A percentile compares a stretch with the other conserved stretches of the same genome.
phyloP scores from a whole-genome alignment of 2,113 vertebrate genomes.

The Sciurus niger region DNA sequence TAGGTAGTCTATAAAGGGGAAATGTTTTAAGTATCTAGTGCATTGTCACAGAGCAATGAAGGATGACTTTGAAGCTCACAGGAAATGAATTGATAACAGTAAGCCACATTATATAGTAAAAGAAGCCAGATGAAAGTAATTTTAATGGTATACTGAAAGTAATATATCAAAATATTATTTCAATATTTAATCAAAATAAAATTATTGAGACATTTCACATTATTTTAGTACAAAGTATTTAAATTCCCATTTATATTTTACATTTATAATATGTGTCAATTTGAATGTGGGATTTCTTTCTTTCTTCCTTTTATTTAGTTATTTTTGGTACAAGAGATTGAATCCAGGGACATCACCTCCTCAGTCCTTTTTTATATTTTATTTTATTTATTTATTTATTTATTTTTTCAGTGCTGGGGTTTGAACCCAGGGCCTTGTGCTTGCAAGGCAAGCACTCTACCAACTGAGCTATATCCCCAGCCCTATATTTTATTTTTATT shows the following conservation, averaged over 20 bases:
- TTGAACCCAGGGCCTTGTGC: no score
- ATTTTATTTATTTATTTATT: no score
- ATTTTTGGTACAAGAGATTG: no score
- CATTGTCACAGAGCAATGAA: neutral
- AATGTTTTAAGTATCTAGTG: neutral
- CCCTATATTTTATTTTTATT: no score
- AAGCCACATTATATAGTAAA: neutral
- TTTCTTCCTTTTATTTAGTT: no score
- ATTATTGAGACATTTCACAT: neutral
- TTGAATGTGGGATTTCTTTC: slow-evolving; percentile 5
- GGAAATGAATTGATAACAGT: neutral
- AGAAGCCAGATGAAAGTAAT: neutral
- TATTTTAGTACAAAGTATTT: neutral
- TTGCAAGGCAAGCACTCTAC: no score
- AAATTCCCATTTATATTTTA: slow-evolving; percentile 50
- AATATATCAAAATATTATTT: neutral
- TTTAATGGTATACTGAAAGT: neutral
- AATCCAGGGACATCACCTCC: no score
- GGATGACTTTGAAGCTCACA: neutral
- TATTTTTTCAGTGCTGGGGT: no score
- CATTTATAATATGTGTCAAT: neutral
- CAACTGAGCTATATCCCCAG: no score
- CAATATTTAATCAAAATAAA: neutral
- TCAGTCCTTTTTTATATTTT: no score
- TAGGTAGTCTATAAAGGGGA: neutral